Percentiles rank a stretch among this genome's conserved stretches.
phyloP scores from a whole-genome alignment of 2,888 invertebrate genomes.

The Metopia argyrocephala region DNA sequence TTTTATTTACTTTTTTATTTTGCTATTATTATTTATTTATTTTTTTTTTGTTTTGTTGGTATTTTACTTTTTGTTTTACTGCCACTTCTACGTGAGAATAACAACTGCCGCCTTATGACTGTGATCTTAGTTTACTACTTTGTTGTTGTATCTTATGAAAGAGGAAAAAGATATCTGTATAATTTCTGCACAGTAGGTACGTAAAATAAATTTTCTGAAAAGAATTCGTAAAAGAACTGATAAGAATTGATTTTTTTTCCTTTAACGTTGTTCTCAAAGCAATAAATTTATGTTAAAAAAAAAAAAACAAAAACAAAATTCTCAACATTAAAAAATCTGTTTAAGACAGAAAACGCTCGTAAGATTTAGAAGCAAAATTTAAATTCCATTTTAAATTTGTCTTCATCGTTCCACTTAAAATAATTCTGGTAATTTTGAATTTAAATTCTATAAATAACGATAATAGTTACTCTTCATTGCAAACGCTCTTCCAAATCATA shows the following conservation, averaged over 20 bases:
- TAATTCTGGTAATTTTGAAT: no score
- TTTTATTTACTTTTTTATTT: slow-evolving; percentile 53
- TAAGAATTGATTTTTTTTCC: neutral
- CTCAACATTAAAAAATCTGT: no score
- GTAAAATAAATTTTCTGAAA: neutral
- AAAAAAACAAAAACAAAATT: no score
- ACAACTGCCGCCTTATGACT: slow-evolving; percentile 55
- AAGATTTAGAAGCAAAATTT: no score
- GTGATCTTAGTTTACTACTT: slow-evolving; percentile 58
- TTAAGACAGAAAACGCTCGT: no score
- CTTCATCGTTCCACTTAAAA: no score
- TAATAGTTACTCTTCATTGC: no score
- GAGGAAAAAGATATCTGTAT: slow-evolving; percentile 5
- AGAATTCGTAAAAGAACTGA: neutral
- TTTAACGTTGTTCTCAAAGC: neutral
- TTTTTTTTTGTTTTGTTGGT: neutral
- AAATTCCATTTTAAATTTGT: no score
- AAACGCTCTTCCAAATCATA: no score
- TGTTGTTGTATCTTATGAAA: slow-evolving; percentile 31
- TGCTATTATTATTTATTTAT: slow-evolving; percentile 35
- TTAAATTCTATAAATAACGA: no score
- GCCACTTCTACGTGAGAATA: slow-evolving; percentile 62
- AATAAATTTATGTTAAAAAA: no score
- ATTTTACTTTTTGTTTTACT: slow-evolving; percentile 39
- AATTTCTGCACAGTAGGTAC: neutral